Percentiles rank a stretch among this genome's conserved stretches.
phyloP scores from a whole-genome alignment of 2,113 vertebrate genomes.

The Odocoileus hemionus region DNA sequence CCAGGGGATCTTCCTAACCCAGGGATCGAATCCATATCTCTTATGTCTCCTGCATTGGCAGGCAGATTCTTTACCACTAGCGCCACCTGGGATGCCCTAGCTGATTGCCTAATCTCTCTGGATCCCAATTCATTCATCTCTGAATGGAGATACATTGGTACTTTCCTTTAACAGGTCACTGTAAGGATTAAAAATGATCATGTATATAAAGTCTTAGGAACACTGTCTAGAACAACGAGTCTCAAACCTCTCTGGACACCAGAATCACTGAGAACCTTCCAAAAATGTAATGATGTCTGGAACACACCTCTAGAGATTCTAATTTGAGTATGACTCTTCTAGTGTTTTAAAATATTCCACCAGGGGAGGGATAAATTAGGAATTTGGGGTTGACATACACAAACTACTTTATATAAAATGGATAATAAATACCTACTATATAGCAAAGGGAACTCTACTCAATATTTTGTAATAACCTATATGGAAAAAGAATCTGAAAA shows the following conservation, averaged over 20 bases:
- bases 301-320: not conserved
- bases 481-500: not conserved
- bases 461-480: not conserved
- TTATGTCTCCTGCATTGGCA: not conserved
- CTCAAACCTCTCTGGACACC: not conserved
- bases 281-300: not conserved
- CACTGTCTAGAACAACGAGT: not conserved
- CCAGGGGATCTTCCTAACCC: not conserved
- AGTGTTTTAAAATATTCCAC: not conserved
- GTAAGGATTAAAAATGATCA: not conserved
- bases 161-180: not conserved
- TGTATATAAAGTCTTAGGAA: not conserved
- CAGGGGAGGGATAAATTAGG: not conserved
- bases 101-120: not conserved
- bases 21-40: not conserved
- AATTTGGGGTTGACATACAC: not conserved
- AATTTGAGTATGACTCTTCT: not conserved
- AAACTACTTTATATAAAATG: not conserved
- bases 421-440: not conserved
- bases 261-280: not conserved
- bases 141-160: not conserved
- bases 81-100: accelerated
- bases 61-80: not conserved
- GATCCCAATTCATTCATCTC: not conserved
- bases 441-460: not conserved